Evolutionary conservation across 2,888 invertebrate genomes (phyloP).

Genomic region (Drosophila fungiperda): DNA sequence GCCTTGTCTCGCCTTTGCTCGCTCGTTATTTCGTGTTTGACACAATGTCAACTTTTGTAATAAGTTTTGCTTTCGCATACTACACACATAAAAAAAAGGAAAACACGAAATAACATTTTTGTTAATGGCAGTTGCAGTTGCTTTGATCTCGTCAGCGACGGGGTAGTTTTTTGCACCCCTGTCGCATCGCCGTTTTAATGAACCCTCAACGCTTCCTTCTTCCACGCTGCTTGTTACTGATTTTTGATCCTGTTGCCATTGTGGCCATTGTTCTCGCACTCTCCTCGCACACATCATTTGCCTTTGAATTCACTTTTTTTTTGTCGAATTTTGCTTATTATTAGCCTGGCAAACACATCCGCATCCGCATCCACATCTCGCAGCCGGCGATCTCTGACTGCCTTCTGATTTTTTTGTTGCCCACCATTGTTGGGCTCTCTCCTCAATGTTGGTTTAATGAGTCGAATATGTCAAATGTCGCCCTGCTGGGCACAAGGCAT

Average conservation of each 20-base stretch:
- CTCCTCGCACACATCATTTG: slow-evolving; percentile 64
- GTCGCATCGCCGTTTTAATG: slow-evolving; percentile 66
- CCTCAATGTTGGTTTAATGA: slow-evolving; percentile 73
- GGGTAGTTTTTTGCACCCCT: slow-evolving; percentile 67
- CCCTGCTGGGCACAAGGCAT: slow-evolving; percentile 24
- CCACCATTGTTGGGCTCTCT: slow-evolving; percentile 47
- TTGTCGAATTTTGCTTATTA: slow-evolving; percentile 66
- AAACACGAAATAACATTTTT: slow-evolving; percentile 19
- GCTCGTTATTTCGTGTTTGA: slow-evolving; percentile 73
- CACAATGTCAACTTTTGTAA: slow-evolving; percentile 80
- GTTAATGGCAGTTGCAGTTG: slow-evolving; percentile 67
- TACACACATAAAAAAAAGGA: slow-evolving; percentile 7
- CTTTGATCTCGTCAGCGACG: slow-evolving; percentile 66
- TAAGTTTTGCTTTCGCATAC: slow-evolving; percentile 68
- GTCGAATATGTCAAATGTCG: slow-evolving; percentile 78
- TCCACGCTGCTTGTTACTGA: slow-evolving; percentile 59
- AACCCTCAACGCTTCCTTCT: slow-evolving; percentile 56
- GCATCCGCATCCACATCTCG: slow-evolving; percentile 14
- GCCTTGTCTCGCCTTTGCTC: slow-evolving; percentile 44
- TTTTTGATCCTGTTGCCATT: slow-evolving; percentile 77
- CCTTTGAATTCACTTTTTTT: slow-evolving; percentile 62
- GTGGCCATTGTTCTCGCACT: slow-evolving; percentile 76
- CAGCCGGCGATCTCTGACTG: slow-evolving; percentile 57
- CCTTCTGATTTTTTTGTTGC: slow-evolving; percentile 28
- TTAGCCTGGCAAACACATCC: slow-evolving; percentile 78